These are phyloP conservation scores for Fissipunctia ypsillon DNA, from an alignment of 2,888 invertebrate species.

Conservation along the genomic window DNA sequence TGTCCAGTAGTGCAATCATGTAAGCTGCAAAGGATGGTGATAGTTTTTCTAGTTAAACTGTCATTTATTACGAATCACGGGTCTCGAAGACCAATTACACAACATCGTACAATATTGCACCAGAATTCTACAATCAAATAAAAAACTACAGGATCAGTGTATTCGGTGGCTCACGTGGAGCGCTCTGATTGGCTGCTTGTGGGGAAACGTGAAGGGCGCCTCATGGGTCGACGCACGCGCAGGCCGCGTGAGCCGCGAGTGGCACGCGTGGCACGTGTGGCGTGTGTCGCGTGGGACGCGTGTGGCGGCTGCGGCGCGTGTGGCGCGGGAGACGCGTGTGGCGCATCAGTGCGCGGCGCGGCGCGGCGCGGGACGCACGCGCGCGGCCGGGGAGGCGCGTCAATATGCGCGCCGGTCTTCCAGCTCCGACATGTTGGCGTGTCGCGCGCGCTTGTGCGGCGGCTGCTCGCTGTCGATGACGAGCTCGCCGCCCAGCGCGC, in stretches of 20 bases:
- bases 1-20: background rate
- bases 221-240: slow-evolving; percentile 50
- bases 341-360: slow-evolving; percentile 16
- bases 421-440: slow-evolving; percentile 83
- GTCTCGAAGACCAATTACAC: slow-evolving; percentile 44
- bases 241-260: background rate
- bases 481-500: slow-evolving; percentile 81
- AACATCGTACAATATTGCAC: slow-evolving; percentile 53
- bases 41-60: slow-evolving; percentile 47
- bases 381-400: slow-evolving; percentile 69
- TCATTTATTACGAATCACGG: slow-evolving; percentile 60
- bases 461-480: slow-evolving; percentile 83
- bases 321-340: too few species aligned
- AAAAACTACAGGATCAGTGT: slow-evolving; percentile 53
- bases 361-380: slow-evolving; percentile 12
- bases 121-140: slow-evolving; percentile 53
- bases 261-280: background rate
- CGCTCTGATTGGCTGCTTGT: slow-evolving; percentile 7
- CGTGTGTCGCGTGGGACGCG: background rate
- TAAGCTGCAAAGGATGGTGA: too few species aligned
- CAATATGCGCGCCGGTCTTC: slow-evolving; percentile 89
- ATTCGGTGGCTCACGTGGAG: slow-evolving; percentile 11
- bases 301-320: too few species aligned
- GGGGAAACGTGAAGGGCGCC: slow-evolving; percentile 11
- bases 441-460: slow-evolving; percentile 79